Conservation (phyloP, 2,797 vertebrate species). For the Fratercula arctica region DNA sequence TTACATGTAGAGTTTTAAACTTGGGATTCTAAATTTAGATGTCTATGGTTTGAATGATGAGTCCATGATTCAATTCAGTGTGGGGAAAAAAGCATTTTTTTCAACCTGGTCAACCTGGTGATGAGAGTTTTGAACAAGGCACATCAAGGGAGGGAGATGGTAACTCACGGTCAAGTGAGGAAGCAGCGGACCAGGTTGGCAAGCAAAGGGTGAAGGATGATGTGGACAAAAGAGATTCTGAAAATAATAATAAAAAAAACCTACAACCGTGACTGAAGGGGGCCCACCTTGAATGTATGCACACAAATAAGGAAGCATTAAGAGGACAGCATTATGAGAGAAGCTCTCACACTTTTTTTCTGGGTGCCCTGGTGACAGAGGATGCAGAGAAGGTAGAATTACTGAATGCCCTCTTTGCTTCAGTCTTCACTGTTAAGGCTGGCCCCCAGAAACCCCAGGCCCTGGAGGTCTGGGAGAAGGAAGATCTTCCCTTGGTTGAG, state of each 20-base stretch:
- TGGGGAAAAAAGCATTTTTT: background rate
- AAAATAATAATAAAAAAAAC: background rate
- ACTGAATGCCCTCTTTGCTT: background rate
- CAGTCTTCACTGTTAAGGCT: background rate
- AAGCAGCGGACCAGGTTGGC: background rate
- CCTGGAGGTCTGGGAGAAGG: background rate
- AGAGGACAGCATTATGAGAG: background rate
- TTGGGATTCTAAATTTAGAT: background rate
- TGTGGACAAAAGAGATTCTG: background rate
- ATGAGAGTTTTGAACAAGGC: background rate
- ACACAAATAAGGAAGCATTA: background rate
- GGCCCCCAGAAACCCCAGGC: background rate
- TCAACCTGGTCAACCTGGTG: background rate
- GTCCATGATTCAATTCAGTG: background rate
- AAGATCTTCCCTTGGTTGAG: background rate
- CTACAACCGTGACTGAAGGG: background rate
- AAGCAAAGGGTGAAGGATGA: background rate
- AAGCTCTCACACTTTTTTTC: background rate
- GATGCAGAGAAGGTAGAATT: background rate
- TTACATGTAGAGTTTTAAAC: background rate
- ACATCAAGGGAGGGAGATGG: background rate
- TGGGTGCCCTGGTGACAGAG: background rate
- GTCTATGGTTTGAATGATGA: background rate
- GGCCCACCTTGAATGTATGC: rapidly evolving
- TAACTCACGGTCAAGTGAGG: background rate